Base-by-base conservation (phyloP, 2,888 invertebrate species). In the Byasa hedistus region DNA sequence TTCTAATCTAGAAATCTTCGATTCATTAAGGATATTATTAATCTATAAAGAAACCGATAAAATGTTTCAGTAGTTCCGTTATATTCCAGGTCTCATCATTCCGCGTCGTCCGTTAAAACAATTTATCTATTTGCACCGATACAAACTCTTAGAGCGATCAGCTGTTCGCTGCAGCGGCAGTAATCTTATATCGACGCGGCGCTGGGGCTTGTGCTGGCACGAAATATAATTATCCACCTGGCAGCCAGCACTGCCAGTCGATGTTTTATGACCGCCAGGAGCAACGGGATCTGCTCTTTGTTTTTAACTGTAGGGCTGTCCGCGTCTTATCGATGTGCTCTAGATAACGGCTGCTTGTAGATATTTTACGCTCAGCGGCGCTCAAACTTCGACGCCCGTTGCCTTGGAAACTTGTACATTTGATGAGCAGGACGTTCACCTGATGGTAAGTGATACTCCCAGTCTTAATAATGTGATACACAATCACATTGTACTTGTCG, bases 201-300 rank as follows among this genome's bases (percentile, higher is more conserved):
- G 67, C 68, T 68, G 72, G 72, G 69, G 64, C 61, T 70, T 57
- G 66, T 71, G 73, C 72, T 72, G 70, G 71, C 71, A 70, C 71
- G 73, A 76, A 70, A 71, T 74, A 73, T 73, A 75, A 75, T 75
- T 74, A 74, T 73, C 64, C 63, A 54, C 21, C 39, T 61, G 66
- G 54, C 64, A 66, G 63, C 39, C 55, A 62, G 60, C 64, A 32
- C 64, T 52, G 64, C 65, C 58, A 51, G 32, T 10, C 54, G 65
- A 36, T 59, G 59, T 27, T 68, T 68, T 68, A 65, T 58, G 62
- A 60, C 36, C 36, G 66, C 56, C 51, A 66, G 27, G 39, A 22
- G 48, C 66, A 67, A 69, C 69, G 69, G 69, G 54, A 68, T 48
- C 55, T 52, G 56, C n/a, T 55, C 52, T 68, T 69, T 68, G 63